Evolutionary conservation across 2,797 vertebrate species (phyloP), one percentile per base, ranked within the genome.

Genomic region (Ptychadena robeensis): DNA sequence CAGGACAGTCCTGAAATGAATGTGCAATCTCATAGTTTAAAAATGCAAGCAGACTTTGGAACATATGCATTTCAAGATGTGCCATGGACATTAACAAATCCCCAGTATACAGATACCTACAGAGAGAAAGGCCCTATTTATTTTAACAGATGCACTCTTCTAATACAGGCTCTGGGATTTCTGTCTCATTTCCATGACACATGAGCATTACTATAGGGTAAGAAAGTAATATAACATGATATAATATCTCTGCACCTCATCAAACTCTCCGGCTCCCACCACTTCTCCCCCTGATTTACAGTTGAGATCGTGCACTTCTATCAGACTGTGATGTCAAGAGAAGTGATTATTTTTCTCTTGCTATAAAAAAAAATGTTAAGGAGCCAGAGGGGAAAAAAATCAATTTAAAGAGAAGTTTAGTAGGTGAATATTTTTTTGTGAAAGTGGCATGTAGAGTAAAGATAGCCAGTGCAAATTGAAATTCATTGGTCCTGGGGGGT

Each of bases 191-290:
- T 91, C 89, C 89, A 90, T 91, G 90, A 85, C 90, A 91, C 90
- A 90, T 91, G 88, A 88, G 90, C 88, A 91, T 91, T 91, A 89
- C 86, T 88, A 89, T 87, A 91, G 90, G 90, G 89, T 89, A 90
- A 89, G 86, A 90, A 91, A 91, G 88, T 89, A 87, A 90, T 91
- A 91, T 91, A 89, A 90, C 90, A 90, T 91, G 90, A 91, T 91
- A 91, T 91, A 91, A 91, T 91, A 88, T 91, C 90, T 90, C 88
- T 90, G 90, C 87, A 89, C 88, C 90, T 91, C 90, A 91, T 91
- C 89, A 91, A 91, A 91, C 88, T 88, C 89, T 89, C 90, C 88
- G 85, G 87, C 89, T 89, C 88, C 88, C 85, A 90, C 90, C 88
- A 91, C 89, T 91, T 91, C 53, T 88, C 88, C 90, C 87, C 87